phyloP scores from a whole-genome alignment of 2,797 vertebrate genomes.

The Alouatta caraya region DNA sequence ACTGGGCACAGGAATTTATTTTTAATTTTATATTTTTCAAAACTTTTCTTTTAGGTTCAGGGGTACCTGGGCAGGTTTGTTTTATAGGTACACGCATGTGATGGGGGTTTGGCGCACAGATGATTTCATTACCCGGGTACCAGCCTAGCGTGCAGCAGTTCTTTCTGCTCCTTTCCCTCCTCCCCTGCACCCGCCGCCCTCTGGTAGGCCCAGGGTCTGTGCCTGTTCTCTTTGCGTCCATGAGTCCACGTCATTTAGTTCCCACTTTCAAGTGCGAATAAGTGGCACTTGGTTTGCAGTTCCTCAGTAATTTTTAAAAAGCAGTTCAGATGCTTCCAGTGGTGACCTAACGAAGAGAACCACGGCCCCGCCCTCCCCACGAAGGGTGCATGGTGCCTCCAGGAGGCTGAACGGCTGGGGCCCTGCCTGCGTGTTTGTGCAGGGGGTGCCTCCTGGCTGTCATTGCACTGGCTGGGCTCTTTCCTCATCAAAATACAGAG shows the following conservation, averaged over 20 bases:
- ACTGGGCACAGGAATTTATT: not conserved
- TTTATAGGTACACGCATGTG: not conserved
- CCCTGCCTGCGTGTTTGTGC: not conserved
- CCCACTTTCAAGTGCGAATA: not conserved
- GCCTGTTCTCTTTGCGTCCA: not conserved
- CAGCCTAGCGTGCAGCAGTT: not conserved
- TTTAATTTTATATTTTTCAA: not conserved
- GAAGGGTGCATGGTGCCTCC: accelerated
- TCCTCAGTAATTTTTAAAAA: not conserved
- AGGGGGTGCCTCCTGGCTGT: not conserved
- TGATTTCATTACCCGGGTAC: no score
- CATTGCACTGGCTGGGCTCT: not conserved
- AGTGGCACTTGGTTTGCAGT: not conserved
- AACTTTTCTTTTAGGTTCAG: not conserved
- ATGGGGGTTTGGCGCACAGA: no score
- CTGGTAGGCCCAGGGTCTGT: not conserved
- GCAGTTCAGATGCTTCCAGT: not conserved
- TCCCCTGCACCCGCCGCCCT: not conserved
- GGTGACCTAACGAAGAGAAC: not conserved
- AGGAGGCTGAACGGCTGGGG: no score
- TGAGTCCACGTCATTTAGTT: not conserved
- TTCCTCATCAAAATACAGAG: not conserved
- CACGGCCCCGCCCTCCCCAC: not conserved
- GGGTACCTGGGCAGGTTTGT: not conserved
- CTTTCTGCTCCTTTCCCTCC: no score